These are phyloP conservation scores for Calyptomena viridis DNA, from an alignment of 2,113 vertebrate genomes.

Conservation along the genomic window DNA sequence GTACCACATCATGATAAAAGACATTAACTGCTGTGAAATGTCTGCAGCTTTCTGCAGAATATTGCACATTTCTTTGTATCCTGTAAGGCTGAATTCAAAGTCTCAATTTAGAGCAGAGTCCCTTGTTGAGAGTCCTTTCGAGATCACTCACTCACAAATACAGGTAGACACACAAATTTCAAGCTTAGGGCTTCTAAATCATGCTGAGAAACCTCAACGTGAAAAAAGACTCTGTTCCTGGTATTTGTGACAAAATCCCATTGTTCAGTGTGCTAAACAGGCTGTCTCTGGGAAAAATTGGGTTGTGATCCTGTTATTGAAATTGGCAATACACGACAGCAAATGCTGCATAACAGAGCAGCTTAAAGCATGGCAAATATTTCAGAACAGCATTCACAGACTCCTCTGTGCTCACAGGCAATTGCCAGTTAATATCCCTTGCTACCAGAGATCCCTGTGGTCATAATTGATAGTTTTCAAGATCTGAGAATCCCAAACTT, in stretches of 20 bases:
- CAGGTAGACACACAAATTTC: background rate
- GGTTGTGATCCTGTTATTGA: background rate
- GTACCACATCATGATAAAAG: background rate
- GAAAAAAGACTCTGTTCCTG: background rate
- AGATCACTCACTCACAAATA: background rate
- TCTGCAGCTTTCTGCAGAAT: background rate
- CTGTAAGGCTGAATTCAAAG: background rate
- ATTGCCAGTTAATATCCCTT: background rate
- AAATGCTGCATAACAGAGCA: background rate
- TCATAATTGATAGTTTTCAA: background rate
- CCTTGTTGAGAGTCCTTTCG: background rate
- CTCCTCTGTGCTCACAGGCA: background rate
- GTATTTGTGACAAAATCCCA: background rate
- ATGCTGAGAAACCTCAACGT: background rate
- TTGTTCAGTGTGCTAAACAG: accelerated
- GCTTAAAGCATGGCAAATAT: background rate
- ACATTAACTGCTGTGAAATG: background rate
- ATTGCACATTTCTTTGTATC: background rate
- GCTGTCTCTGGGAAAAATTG: background rate
- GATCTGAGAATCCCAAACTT: background rate
- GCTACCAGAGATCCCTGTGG: background rate
- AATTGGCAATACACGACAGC: background rate
- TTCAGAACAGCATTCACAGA: background rate
- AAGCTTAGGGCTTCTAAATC: background rate
- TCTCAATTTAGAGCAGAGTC: background rate